Base-by-base conservation (phyloP, 2,888 invertebrate species). In the Troglohyphantes excavatus region DNA sequence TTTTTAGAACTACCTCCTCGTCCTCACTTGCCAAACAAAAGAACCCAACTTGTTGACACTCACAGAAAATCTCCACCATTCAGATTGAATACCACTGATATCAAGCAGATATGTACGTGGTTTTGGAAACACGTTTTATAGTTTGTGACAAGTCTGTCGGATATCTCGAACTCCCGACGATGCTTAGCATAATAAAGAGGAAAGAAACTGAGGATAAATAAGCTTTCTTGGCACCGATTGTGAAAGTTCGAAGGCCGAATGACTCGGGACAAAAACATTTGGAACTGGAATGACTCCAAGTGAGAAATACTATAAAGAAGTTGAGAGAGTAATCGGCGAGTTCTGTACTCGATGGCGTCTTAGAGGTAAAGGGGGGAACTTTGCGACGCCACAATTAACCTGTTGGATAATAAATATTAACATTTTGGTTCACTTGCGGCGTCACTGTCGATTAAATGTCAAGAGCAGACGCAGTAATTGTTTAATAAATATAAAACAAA, bases 241-340 rank as follows among this genome's bases (percentile, higher is more conserved):
- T 33, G 75, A 29, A 78, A 72, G 63, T 81, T 59, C 59, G 81
- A 81, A 81, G 81, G 81, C 81, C 81, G 81, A 81, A 26, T 26
- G 76, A 59, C 46, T 68, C 21, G 17, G 59, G 59, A 81, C 59
- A 81, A 81, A 81, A 81, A 81, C 81, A 81, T 81, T 81, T 21
- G 68, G 63, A 53, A 23, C 70, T 81, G 81, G 81, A 81, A 68
- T 21, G 6, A 68, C n/a, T 81, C 81, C 81, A 81, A 70, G 29
- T 19, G 68, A 78, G 61, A 78, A 61, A 53, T 17, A 53, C 53
- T 53, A 53, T 17, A 53, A n/a, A 53, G 53, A 53, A 13, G 0
- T 53, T 13, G 53, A 1, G 53, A 17, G 53, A 53, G 53, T 53
- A 53, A n/a, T 53, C 53, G 46, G 17, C 46, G 17, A 46, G 17